phyloP scores from a whole-genome alignment of 2,888 invertebrate species.

The Lepeophtheirus nordmannii region DNA sequence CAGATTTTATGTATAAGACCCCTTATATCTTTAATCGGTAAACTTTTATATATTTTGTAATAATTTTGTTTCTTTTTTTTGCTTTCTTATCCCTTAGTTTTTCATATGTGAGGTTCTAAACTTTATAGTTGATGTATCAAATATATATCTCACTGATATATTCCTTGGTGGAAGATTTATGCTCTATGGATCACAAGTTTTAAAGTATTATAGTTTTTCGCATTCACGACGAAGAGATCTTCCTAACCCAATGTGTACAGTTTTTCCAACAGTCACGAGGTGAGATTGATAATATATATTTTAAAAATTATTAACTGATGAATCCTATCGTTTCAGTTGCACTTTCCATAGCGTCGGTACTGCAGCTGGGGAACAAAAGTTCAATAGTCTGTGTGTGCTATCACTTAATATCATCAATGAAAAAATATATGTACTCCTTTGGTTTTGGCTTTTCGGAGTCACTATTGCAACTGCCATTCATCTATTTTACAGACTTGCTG shows the following conservation, averaged over 20 bases:
- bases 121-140: constrained; percentile 16
- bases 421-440: constrained; percentile 21
- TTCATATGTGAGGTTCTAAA: constrained; percentile 24
- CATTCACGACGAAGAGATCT: constrained; percentile 10
- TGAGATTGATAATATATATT: constrained; percentile 1
- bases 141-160: constrained; percentile 18
- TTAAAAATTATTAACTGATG: too few relatives aligned
- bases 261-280: constrained; percentile 24
- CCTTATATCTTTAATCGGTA: too few relatives aligned
- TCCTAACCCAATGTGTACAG: constrained; percentile 25
- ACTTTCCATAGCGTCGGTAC: constrained; percentile 22
- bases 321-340: not conserved
- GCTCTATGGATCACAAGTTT: constrained; percentile 17
- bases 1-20: too few relatives aligned
- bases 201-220: constrained; percentile 6
- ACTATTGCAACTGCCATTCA: constrained; percentile 18
- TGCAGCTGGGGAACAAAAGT: constrained; percentile 24
- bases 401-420: constrained; percentile 25
- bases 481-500: constrained; percentile 20
- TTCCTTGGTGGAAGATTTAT: constrained; percentile 23
- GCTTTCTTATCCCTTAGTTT: too few relatives aligned
- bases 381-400: constrained; percentile 23
- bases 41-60: too few relatives aligned
- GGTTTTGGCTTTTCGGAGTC: constrained; percentile 23
- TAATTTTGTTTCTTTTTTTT: too few relatives aligned